Evolutionary conservation across 2,113 vertebrate species (phyloP), one percentile per base, ranked within the genome.

Genomic region (Hiodon tergisus): DNA sequence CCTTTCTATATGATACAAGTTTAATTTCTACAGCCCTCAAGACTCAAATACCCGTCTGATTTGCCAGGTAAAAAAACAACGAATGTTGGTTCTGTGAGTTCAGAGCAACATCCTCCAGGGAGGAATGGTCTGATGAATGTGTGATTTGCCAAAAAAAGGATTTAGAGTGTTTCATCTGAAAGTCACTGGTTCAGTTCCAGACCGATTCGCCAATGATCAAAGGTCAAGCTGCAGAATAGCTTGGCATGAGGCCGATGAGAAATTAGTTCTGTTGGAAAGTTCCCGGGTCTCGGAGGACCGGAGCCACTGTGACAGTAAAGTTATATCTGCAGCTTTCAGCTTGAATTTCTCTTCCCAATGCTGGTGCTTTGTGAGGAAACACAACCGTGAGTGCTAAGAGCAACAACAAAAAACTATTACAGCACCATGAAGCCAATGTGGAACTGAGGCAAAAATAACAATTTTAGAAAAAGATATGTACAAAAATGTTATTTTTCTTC

Each of bases 151-250:
- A 73, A 60, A 68, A 67, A 81, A 83, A 83, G 85, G 85, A 82
- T 89, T 88, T 84, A 82, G 86, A 71, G 75, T 84, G 85, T 87
- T 90, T 91, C 87, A 85, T 90, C 90, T 88, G 81, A 88, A 86
- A 87, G 86, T 87, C 87, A 85, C 86, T 91, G 90, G 88, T 88
- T 79, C 85, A 82, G 80, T 87, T 91, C 88, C 90, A 89, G 88
- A 80, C 81, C 76, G 83, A 82, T 90, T 87, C 87, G 89, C 81
- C 86, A 87, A 69, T 85, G 89, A 92, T 92, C 90, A 92, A 91
- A 91, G 88, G 87, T 88, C 67, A 85, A 80, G 80, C 81, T 77
- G 80, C 78, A 89, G 86, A 90, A 87, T 86, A 77, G 83, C 83
- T 84, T 82, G 69, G 88, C 84, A 60, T 89, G 89, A 89, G 87